phyloP scores from a whole-genome alignment of 37 sponge, comb jelly and placozoan species.

The Beroe forskalii region DNA sequence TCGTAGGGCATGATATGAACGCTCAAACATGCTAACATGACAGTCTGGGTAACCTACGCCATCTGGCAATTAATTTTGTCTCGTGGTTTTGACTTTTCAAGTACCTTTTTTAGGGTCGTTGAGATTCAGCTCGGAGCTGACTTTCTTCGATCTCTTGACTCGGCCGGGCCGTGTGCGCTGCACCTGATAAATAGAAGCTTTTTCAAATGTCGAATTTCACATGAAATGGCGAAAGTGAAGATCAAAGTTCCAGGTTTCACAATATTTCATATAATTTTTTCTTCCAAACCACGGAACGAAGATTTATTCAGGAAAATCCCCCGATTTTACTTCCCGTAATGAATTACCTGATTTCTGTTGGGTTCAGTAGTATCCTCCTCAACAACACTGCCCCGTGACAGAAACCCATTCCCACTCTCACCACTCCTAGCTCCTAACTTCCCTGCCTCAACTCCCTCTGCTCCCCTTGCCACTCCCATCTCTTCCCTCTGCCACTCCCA shows the following conservation, averaged over 20 bases:
- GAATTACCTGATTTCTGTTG: not conserved
- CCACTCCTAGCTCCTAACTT: not conserved
- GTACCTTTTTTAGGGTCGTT: not conserved
- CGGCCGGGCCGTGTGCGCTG: not conserved
- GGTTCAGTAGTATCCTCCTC: not conserved
- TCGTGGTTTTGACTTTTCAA: no score
- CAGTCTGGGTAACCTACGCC: no score
- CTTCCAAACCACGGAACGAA: no score
- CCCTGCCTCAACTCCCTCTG: not conserved
- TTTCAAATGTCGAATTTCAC: no score
- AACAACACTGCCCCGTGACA: not conserved
- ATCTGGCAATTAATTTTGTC: no score
- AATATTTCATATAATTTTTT: no score
- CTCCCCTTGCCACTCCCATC: not conserved
- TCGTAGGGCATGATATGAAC: no score
- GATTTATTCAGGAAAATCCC: no score
- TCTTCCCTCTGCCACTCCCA: not conserved
- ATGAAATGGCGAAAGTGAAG: no score
- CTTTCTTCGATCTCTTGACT: constrained; percentile 21
- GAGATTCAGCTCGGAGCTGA: not conserved
- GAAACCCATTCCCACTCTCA: not conserved
- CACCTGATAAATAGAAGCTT: not conserved
- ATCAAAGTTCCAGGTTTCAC: no score
- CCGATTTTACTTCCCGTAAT: no score
- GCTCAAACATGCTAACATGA: no score